Base-by-base conservation (phyloP, 1,140 invertebrate genomes). In the Rhagoletis pomonella region DNA sequence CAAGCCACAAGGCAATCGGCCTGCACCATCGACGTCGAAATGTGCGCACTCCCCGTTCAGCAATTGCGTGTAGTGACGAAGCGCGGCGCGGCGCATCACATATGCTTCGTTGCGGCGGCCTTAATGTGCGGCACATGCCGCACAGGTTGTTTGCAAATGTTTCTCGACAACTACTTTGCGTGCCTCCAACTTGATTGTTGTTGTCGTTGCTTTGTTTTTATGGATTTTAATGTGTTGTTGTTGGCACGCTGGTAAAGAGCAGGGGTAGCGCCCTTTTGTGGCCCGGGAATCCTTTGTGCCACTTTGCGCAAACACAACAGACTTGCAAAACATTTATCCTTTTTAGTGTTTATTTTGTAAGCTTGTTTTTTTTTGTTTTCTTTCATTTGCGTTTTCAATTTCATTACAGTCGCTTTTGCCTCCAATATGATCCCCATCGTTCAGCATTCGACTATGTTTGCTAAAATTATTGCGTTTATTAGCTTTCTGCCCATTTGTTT, bases 91-190 rank as follows among this genome's bases (percentile, higher is more conserved):
- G 65, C 65, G 65, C 65, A 39, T 69, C 65, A 12, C 84, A 81
- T 87, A 62, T 90, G 65, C 29, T 29, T 29, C 89, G 89, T 65
- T 88, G 89, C 60, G 67, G 88, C 64, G 85, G 89, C 90, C 88
- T 90, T 91, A 87, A 88, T 91, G 90, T 91, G 90, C 87, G 90
- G 90, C 90, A 91, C 90, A 91, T 90, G 90, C 90, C 90, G 90
- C 88, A 88, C 89, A 86, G 85, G 85, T 86, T 65, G 85, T 55
- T 55, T 29, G 73, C 73, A 55, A 81, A 81, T 81, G 73, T 81
- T 55, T 29, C 0, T 14, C 73, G 73, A 47, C 73, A 55, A 81
- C 47, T 81, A 47, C 55, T 81, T 81, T 47, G 69, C 69, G 73
- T 19, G 73, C 42, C 47, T 17, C 5, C n/a, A 12, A 17, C 10